These are phyloP conservation scores for Scaeva pyrastri DNA, from an alignment of 2,888 invertebrate species.

Conservation along the genomic window DNA sequence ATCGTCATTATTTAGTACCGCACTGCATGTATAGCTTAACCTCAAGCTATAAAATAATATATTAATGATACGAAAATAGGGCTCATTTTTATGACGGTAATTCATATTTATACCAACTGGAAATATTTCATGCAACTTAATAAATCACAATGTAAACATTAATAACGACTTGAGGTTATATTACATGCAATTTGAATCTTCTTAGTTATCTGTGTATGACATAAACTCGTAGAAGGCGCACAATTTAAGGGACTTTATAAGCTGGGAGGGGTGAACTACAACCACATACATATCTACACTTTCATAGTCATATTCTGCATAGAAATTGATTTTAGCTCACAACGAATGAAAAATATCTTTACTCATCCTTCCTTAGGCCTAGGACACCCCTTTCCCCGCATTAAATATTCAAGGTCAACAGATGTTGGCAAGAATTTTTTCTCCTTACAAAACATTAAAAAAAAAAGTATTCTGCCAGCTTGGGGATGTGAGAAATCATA, in stretches of 20 bases:
- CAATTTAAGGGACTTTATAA: not conserved
- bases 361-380: too few species aligned
- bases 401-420: slow-evolving; percentile 19
- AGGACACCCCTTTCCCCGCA: not conserved
- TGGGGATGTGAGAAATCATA: slow-evolving; percentile 39
- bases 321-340: slow-evolving; percentile 21
- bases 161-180: not conserved
- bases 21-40: slow-evolving; percentile 12
- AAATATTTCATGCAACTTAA: not conserved
- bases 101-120: not conserved
- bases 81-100: slow-evolving; percentile 9
- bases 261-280: too few species aligned
- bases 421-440: slow-evolving; percentile 22
- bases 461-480: not conserved
- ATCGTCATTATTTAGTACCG: slow-evolving; percentile 2
- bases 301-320: not conserved
- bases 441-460: not conserved
- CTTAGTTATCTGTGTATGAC: not conserved
- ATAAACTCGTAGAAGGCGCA: not conserved
- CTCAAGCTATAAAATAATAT: not conserved
- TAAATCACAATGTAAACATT: not conserved
- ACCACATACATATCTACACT: too few species aligned
- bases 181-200: not conserved
- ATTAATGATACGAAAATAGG: not conserved
- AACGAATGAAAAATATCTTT: not conserved